Base-by-base conservation (phyloP, 2,888 invertebrate genomes). In the Chymomyza fuscimana region DNA sequence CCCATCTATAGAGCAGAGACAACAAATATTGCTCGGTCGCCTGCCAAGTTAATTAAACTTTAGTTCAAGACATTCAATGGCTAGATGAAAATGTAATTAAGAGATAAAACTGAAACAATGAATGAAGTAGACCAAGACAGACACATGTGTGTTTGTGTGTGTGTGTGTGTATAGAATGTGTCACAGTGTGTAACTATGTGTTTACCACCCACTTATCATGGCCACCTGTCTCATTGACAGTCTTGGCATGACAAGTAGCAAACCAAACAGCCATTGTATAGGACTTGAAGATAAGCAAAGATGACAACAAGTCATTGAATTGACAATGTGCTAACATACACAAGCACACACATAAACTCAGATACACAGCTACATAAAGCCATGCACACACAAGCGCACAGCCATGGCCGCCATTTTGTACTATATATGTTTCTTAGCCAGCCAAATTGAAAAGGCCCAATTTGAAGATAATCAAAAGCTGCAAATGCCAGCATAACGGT, bases 31-130 rank as follows among this genome's bases (percentile, higher is more conserved):
- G 52, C 4, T 65, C 40, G 64, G 19, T 46, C 46, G 67, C 50
- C 69, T 72, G 83, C 58, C 79, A 74, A 86, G 84, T 86, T 83
- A 83, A 83, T 83, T 83, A 83, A 83, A 84, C 79, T 84, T 74
- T 70, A 67, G 66, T 70, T 72, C 69, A 73, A 67, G 77, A 73
- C 79, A 71, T 74, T 68, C 67, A 73, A 78, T 72, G 67, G 64
- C 51, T 40, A 81, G 82, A 83, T 86, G 83, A 81, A 82, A 86
- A 83, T 79, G 80, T 82, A 83, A 83, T 83, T 83, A 83, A 82
- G 78, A 80, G 83, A 83, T 83, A 86, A 81, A 84, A 79, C 69
- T 67, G 80, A 79, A 80, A 82, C 86, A 86, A 81, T 80, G 74
- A 64, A 56, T 15, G n/a, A n/a, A 61, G 65, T 36, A 9, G 9